phyloP scores from a whole-genome alignment of 2,888 invertebrate genomes.

The Apamea epomidion region DNA sequence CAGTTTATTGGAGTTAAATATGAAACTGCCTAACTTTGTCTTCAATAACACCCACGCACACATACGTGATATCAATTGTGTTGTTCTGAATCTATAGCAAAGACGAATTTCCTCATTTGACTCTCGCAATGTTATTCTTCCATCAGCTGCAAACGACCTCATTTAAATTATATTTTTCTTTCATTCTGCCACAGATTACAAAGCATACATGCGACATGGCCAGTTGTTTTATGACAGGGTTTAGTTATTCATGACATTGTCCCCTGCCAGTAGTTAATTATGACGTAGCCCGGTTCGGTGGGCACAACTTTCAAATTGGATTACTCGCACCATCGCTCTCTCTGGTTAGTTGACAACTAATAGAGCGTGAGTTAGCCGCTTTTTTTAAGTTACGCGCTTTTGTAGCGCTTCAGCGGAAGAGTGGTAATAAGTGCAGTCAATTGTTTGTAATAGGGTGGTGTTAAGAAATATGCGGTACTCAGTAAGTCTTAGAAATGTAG shows the following conservation, averaged over 20 bases:
- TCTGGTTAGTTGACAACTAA: constrained; percentile 68
- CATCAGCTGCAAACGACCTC: constrained; percentile 40
- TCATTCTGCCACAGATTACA: constrained; percentile 49
- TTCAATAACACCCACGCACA: neutral
- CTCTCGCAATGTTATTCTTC: constrained; percentile 36
- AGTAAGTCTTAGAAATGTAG: neutral
- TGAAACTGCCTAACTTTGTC: neutral
- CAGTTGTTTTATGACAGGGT: constrained; percentile 64
- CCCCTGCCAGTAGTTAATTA: constrained; percentile 82
- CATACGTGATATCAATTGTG: neutral
- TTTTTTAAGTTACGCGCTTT: constrained; percentile 57
- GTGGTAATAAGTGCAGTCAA: neutral
- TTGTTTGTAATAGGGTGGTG: neutral
- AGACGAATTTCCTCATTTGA: constrained; percentile 31
- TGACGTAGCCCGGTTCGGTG: constrained; percentile 74
- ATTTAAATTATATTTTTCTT: constrained; percentile 53
- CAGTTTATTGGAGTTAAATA: neutral
- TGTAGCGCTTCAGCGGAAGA: constrained; percentile 32
- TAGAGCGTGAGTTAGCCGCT: constrained; percentile 56
- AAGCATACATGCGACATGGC: constrained; percentile 43
- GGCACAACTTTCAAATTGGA: constrained; percentile 84
- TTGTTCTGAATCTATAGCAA: constrained; percentile 1
- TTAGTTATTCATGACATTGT: constrained; percentile 83
- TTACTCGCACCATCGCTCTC: constrained; percentile 78
- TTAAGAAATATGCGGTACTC: neutral